Conservation (phyloP, 2,113 vertebrate genomes). For the Heloderma charlesbogerti region DNA sequence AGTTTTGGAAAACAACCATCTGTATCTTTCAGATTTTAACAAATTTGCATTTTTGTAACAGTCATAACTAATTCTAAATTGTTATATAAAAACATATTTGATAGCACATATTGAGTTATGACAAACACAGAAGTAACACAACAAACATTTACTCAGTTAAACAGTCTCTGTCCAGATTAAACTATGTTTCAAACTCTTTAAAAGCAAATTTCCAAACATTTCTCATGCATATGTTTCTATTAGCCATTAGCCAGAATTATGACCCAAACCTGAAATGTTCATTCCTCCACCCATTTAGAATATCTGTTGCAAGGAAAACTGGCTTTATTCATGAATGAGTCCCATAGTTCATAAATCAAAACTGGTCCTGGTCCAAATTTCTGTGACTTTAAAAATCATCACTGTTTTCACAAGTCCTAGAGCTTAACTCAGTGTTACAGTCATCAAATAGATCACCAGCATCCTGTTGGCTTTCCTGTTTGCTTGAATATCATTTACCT, state of each 20-base stretch:
- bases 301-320: background rate
- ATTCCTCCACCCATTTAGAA: background rate
- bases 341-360: background rate
- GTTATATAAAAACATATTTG: constrained; percentile 13
- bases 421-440: background rate
- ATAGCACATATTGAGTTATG: constrained; percentile 21
- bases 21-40: constrained; percentile 23
- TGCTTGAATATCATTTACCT: background rate
- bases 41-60: background rate
- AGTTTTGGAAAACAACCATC: constrained; percentile 27
- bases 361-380: background rate
- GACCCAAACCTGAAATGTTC: background rate
- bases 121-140: constrained; percentile 3
- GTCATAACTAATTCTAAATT: constrained; percentile 30
- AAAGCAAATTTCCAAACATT: constrained; percentile 10
- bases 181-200: background rate
- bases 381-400: background rate
- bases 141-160: constrained; percentile 3
- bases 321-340: background rate
- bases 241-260: background rate
- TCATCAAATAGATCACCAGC: background rate
- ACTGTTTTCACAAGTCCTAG: background rate
- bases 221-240: background rate
- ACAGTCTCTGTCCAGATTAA: background rate
- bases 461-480: background rate